Percentiles rank a stretch among this genome's conserved stretches.
These are phyloP conservation scores for Ditula angustiorana DNA, from an alignment of 2,888 invertebrate genomes.

Conservation along the genomic window DNA sequence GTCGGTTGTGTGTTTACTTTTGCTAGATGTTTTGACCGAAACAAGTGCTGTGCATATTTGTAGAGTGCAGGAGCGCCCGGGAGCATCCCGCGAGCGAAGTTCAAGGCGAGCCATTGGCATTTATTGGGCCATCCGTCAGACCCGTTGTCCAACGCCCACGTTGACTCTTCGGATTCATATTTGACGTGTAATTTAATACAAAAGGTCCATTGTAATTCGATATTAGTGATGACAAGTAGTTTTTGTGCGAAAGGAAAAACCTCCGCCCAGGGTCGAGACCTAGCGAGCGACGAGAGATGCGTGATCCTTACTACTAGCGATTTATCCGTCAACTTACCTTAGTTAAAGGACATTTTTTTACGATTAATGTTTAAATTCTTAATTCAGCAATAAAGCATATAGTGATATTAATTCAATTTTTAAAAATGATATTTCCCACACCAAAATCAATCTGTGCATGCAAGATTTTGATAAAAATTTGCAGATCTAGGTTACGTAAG, in stretches of 20 bases:
- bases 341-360: no score
- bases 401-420: no score
- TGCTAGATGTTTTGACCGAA: constrained; percentile 53
- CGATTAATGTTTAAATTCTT: no score
- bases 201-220: constrained; percentile 44
- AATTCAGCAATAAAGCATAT: no score
- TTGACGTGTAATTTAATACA: constrained; percentile 43
- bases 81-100: constrained; percentile 74
- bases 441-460: not conserved
- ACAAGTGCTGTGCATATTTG: constrained; percentile 54
- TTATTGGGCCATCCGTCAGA: constrained; percentile 79
- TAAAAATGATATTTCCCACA: not conserved
- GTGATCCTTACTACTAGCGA: not conserved
- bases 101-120: constrained; percentile 84
- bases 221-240: constrained; percentile 40
- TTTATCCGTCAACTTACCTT: no score
- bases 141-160: constrained; percentile 50
- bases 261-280: constrained; percentile 9
- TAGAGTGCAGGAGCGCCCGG: constrained; percentile 55
- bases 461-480: not conserved
- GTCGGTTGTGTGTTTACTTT: constrained; percentile 63
- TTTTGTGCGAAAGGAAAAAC: constrained; percentile 31
- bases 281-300: not conserved
- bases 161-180: constrained; percentile 32
- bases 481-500: constrained; percentile 19